phyloP scores from a whole-genome alignment of 2,113 vertebrate genomes.

The Xiphophorus maculatus region DNA sequence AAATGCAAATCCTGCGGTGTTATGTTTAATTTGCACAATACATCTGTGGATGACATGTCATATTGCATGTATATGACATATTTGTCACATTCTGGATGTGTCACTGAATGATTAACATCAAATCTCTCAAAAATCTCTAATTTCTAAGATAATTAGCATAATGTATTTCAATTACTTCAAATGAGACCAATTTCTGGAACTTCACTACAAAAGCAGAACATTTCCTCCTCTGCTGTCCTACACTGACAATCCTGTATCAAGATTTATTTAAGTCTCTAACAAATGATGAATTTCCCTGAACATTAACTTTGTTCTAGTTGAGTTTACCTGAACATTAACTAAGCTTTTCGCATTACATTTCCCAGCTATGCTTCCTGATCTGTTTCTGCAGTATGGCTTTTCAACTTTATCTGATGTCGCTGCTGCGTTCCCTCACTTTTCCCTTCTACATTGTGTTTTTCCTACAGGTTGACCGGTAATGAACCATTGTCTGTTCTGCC shows the following conservation, averaged over 20 bases:
- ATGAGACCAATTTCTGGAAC: conserved; percentile 10
- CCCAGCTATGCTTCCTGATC: conserved; percentile 45
- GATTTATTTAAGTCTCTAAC: conserved; percentile 66
- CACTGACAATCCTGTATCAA: conserved; percentile 40
- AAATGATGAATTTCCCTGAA: conserved; percentile 72
- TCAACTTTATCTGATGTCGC: conserved; percentile 54
- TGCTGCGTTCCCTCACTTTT: conserved; percentile 38
- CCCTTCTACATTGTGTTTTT: conserved; percentile 39
- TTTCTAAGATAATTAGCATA: background rate
- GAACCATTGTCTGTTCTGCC: conserved; percentile 96
- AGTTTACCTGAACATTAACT: conserved; percentile 76
- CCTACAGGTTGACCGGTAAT: conserved; percentile 91
- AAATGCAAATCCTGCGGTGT: conserved; percentile 45
- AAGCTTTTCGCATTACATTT: conserved; percentile 43
- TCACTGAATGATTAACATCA: background rate
- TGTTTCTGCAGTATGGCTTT: conserved; percentile 60
- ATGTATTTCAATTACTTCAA: background rate
- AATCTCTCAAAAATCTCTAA: background rate
- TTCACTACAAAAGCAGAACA: conserved; percentile 10
- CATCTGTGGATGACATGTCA: conserved; percentile 21
- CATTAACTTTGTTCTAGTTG: conserved; percentile 72
- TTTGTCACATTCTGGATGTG: conserved; percentile 9
- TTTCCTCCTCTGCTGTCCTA: conserved; percentile 27
- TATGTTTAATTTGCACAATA: conserved; percentile 41
- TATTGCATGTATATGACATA: conserved; percentile 1